Conservation (phyloP, 2,888 invertebrate species). For the Ceriagrion tenellum region DNA sequence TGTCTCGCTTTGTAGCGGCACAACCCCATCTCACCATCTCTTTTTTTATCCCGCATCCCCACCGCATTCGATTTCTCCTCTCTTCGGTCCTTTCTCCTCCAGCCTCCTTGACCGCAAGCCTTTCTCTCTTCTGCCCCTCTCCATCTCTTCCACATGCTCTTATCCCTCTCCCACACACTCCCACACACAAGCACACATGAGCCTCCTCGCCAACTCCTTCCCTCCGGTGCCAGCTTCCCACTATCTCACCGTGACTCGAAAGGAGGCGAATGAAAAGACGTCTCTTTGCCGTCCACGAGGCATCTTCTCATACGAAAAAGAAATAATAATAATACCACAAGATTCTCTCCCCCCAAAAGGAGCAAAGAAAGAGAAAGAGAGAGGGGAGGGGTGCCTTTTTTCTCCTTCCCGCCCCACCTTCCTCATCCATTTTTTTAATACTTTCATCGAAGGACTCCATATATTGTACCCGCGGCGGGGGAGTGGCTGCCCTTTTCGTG, state of each 20-base stretch:
- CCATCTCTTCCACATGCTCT: background rate
- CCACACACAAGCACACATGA: background rate
- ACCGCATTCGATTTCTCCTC: background rate
- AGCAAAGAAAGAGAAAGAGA: background rate
- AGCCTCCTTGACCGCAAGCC: background rate
- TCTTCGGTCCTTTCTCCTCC: background rate
- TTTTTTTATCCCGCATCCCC: background rate
- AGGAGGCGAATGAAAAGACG: constrained; percentile 23
- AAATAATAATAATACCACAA: background rate
- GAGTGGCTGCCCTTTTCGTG: constrained; percentile 53
- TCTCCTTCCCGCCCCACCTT: background rate
- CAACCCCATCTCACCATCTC: background rate
- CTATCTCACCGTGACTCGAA: background rate
- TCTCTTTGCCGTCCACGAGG: constrained; percentile 38
- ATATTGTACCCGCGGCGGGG: background rate
- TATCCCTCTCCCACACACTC: no score
- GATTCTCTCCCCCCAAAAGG: background rate
- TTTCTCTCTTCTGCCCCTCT: background rate
- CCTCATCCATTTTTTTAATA: background rate
- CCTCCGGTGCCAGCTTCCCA: background rate
- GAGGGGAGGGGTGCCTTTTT: background rate
- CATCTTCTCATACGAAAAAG: constrained; percentile 32
- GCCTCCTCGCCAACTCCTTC: background rate
- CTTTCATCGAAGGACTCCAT: constrained; percentile 34
- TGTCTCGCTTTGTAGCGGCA: no score